phyloP scores from a whole-genome alignment of 2,113 vertebrate genomes.

The Sinocyclocheilus grahami region DNA sequence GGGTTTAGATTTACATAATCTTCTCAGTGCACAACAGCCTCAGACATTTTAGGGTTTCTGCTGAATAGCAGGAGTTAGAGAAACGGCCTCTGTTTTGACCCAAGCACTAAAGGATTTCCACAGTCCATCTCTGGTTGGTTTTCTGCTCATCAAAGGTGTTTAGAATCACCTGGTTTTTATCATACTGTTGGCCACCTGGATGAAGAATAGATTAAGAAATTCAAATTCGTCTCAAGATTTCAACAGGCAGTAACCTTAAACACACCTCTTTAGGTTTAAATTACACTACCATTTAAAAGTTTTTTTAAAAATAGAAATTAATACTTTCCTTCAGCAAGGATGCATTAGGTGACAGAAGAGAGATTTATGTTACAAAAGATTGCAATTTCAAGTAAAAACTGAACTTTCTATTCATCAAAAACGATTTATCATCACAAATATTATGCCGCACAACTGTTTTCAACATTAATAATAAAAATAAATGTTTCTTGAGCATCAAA shows the following conservation, averaged over 20 bases:
- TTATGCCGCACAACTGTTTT: too few species aligned
- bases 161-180: constrained; percentile 87
- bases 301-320: not conserved
- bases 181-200: constrained; percentile 88
- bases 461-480: not conserved
- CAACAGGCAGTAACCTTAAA: too few species aligned
- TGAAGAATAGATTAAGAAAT: constrained; percentile 19
- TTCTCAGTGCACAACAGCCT: not conserved
- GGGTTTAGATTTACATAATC: not conserved
- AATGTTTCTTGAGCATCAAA: not conserved
- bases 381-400: not conserved
- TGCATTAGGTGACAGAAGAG: not conserved
- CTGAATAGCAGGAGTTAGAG: not conserved
- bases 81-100: not conserved
- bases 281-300: not conserved
- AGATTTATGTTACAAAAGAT: too few species aligned
- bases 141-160: constrained; percentile 80
- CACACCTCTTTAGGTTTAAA: not conserved
- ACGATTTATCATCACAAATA: too few species aligned
- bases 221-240: not conserved
- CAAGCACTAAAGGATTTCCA: constrained; percentile 79
- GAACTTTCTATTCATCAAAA: not conserved
- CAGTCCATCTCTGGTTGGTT: constrained; percentile 83
- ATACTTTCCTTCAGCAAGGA: not conserved
- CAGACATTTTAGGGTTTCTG: not conserved